Percentiles rank a stretch among this genome's conserved stretches.
phyloP scores from a whole-genome alignment of 2,797 vertebrate species.

The Lepus oiostolus region DNA sequence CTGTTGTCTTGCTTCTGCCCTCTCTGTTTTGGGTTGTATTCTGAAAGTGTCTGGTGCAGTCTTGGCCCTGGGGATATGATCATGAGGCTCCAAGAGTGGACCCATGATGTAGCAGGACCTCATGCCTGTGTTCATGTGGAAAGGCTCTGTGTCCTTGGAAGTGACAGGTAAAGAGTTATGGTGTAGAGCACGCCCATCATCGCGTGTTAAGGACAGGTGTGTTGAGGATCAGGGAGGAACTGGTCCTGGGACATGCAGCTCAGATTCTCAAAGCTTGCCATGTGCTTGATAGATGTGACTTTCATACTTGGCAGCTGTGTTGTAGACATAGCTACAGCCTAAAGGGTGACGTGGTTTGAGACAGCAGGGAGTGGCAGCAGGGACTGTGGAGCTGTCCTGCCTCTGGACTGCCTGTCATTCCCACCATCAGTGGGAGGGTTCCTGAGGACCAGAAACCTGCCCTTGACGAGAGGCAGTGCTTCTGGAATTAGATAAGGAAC shows the following conservation, averaged over 20 bases:
- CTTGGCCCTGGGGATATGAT: neutral
- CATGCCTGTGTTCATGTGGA: neutral
- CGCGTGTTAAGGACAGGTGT: neutral
- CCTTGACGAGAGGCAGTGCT: constrained; percentile 49
- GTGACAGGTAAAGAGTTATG: accelerated
- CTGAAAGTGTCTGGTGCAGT: neutral
- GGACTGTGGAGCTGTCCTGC: neutral
- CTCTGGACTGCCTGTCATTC: neutral
- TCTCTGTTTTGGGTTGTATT: neutral
- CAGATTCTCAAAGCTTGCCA: neutral
- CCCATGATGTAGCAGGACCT: neutral
- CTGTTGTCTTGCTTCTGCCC: neutral
- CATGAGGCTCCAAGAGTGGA: neutral
- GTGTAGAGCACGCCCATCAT: neutral
- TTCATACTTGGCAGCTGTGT: no score
- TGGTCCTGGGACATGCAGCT: neutral
- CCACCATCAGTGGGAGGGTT: constrained; percentile 38
- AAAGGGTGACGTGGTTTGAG: neutral
- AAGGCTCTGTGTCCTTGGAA: neutral
- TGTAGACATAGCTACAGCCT: neutral
- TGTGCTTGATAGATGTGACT: neutral
- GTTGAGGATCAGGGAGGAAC: neutral
- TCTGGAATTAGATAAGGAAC: constrained; percentile 61
- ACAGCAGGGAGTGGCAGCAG: neutral
- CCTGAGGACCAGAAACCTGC: constrained; percentile 53